phyloP scores from a whole-genome alignment of 1,140 invertebrate genomes.

The Babylonia areolata region DNA sequence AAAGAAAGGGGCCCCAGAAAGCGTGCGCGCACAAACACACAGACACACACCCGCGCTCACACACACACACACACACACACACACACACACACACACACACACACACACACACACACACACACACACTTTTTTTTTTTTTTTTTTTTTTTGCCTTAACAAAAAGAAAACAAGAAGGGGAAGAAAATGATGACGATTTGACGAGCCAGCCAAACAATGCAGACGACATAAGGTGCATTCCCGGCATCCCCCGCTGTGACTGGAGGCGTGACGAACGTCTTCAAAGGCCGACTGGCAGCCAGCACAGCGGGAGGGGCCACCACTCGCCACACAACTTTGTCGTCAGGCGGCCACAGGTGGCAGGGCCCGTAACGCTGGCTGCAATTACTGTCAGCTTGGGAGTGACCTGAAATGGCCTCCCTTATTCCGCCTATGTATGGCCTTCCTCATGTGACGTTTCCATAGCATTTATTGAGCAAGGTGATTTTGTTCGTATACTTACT shows the following conservation, averaged over 20 bases:
- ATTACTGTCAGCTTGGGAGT: too few relatives aligned
- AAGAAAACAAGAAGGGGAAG: too few relatives aligned
- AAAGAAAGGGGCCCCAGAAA: not conserved
- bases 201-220: not conserved
- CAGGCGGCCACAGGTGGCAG: not conserved
- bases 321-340: not conserved
- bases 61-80: not conserved
- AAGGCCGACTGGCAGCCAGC: not conserved
- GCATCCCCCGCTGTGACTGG: not conserved
- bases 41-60: not conserved
- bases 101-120: not conserved
- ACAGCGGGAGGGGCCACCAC: not conserved
- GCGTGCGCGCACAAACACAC: not conserved
- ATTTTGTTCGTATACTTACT: too few relatives aligned
- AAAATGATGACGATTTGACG: too few relatives aligned
- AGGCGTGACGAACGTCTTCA: not conserved
- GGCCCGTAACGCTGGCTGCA: not conserved
- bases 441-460: too few relatives aligned
- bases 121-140: not conserved
- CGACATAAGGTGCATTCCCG: not conserved
- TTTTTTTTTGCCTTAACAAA: not conserved
- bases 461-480: too few relatives aligned
- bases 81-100: not conserved
- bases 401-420: too few relatives aligned
- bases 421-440: too few relatives aligned